phyloP scores from a whole-genome alignment of 2,113 vertebrate genomes.

The Neotoma lepida region DNA sequence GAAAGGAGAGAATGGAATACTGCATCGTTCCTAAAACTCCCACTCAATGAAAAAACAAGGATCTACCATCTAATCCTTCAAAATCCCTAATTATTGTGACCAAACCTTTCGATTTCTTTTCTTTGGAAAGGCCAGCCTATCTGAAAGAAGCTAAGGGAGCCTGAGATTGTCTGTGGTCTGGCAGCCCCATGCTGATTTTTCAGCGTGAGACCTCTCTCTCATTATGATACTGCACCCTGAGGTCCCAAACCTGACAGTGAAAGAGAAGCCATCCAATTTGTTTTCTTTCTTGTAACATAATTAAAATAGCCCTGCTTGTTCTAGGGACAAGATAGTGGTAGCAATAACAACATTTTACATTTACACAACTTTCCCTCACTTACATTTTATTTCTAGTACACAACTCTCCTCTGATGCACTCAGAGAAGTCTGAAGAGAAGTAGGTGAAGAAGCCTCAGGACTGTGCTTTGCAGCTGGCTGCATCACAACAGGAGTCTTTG shows the following conservation, averaged over 20 bases:
- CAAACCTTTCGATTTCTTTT: neutral
- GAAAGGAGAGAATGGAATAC: neutral
- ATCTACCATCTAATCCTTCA: neutral
- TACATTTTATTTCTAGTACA: neutral
- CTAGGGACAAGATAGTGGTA: neutral
- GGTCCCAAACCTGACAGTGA: neutral
- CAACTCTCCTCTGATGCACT: neutral
- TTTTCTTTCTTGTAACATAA: neutral
- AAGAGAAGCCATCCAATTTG: neutral
- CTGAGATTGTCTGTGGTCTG: neutral
- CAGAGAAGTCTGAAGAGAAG: neutral
- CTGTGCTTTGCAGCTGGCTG: neutral
- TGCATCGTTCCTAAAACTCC: neutral
- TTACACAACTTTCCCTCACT: neutral
- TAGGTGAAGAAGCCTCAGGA: rapidly evolving
- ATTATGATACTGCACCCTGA: neutral
- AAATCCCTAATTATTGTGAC: constrained; percentile 17
- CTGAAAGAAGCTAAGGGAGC: neutral
- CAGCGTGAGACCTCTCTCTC: neutral
- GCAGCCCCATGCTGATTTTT: neutral
- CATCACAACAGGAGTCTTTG: neutral
- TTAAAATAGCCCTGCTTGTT: neutral
- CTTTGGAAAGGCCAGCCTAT: neutral
- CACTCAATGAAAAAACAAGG: neutral
- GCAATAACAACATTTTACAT: neutral